Base-by-base conservation (phyloP, 2,113 vertebrate genomes). In the Aleadryas rufinucha region DNA sequence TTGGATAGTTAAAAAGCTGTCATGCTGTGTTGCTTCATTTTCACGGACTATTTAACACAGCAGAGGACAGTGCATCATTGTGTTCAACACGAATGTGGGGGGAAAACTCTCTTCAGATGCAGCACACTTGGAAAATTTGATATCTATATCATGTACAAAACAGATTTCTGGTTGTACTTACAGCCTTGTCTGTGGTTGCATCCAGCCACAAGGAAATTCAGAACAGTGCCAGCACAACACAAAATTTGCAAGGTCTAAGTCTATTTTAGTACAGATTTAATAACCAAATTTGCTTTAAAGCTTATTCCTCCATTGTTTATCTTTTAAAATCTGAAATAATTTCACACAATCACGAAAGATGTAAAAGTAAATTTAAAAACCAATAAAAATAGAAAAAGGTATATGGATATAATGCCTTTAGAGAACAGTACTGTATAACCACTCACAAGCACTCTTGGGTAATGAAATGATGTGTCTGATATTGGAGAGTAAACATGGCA, bases 1-100 rank as follows among this genome's bases (percentile, higher is more conserved):
- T 1, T 21, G 57, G 33, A 15, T 13, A 27, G 81, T 59, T 89
- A 59, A 81, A 84, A 66, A 89, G 30, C 52, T 84, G 60, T 39
- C 89, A 33, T 13, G 50, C 37, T 41, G 10, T 8, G 35, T 22
- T 63, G 64, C 27, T 47, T 78, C 77, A 31, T 84, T 87, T 87
- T 75, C 87, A 91, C 6, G 11, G 74, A 4, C 39, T 84, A 18
- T 84, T 96, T 86, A 92, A 69, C 53, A 49, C 4, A 31, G 69
- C 37, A n/a, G 9, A 80, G 57, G 63, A 56, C 66, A 74, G 41
- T 6, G 11, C 50, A 70, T 86, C 66, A 26, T 19, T 22, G 18
- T 60, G 56, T 42, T 80, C 71, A 84, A 53, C 42, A n/a, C 1
- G 2, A 61, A 11, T 0, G 0, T 7, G 30, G 8, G 57, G 59